Conservation (phyloP, 1,140 invertebrate genomes). For the Neodiprion lecontei region DNA sequence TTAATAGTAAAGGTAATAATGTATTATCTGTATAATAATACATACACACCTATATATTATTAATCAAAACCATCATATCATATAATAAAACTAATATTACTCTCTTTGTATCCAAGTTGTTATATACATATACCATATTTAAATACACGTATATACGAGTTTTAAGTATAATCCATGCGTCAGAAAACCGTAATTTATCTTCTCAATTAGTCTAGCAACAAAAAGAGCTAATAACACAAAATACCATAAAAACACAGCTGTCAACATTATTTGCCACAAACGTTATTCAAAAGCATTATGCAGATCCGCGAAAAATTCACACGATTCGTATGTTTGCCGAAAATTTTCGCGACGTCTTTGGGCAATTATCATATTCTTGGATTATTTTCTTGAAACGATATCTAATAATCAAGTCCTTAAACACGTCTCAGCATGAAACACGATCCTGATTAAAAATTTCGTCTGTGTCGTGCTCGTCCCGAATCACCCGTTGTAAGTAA, state of each 20-base stretch:
- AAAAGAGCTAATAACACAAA: neutral
- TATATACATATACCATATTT: constrained; percentile 25
- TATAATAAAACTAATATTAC: constrained; percentile 43
- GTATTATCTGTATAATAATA: neutral
- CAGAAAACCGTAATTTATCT: neutral
- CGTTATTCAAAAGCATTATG: too few species aligned
- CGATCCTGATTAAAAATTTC: too few species aligned
- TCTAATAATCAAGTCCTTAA: too few species aligned
- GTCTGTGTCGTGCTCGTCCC: neutral
- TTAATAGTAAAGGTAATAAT: neutral
- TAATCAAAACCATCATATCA: constrained; percentile 22
- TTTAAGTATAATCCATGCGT: neutral
- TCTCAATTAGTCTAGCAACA: neutral
- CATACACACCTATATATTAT: constrained; percentile 15
- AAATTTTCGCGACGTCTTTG: too few species aligned
- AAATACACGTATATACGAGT: constrained; percentile 5
- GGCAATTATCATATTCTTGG: too few species aligned
- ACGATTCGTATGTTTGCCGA: too few species aligned
- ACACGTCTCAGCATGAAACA: too few species aligned
- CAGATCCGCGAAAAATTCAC: too few species aligned
- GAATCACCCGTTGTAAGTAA: neutral
- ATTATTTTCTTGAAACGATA: too few species aligned
- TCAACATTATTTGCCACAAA: too few species aligned
- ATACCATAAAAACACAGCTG: too few species aligned
- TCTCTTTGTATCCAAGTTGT: constrained; percentile 42